Evolutionary conservation across 2,888 invertebrate species (phyloP), one percentile per base, ranked within the genome.

Genomic region (Trissolcus brochymenae): DNA sequence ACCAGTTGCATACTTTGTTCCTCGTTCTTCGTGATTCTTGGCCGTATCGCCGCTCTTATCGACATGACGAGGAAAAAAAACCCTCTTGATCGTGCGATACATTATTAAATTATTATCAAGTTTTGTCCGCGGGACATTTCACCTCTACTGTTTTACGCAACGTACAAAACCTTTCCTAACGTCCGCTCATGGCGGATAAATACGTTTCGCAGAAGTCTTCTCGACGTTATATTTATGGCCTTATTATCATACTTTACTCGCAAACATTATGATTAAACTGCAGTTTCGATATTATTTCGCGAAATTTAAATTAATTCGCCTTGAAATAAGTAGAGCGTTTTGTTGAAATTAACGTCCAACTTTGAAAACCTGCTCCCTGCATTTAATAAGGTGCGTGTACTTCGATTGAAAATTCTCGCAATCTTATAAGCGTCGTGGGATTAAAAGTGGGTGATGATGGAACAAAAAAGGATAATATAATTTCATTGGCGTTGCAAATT

Each of bases 21-120:
- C 16, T 9, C 35, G 25, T 73, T 59, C 60, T 29, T 51, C 60
- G 19, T 53, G 35, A 59, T 68, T 59, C 56, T 55, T 41, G 17
- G n/a, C 40, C 49, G 53, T 78, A 67, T 78, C 67, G 68, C 53
- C 21, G 19, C 51, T 73, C 66, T 76, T 79, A 78, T 78, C 66
- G 65, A 57, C 70, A 49, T 74, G 64, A 57, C 62, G 76, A 82
- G 83, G 82, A 82, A 78, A 80, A 82, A 82, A 81, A 80, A 80
- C 11, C 2, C 35, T 1, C 7, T 11, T 11, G 35, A 35, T 35
- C 35, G 35, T 35, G 76, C 81, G 80, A 83, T 83, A 82, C 81
- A 80, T 85, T 86, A 86, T 87, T 84, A 86, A 86, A 87, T 85
- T 85, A 86, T 81, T 79, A 80, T 79, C 79, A 71, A 65, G 81